Evolutionary conservation across 2,888 invertebrate species (phyloP), one percentile per base, ranked within the genome.

Genomic region (Eupithecia tripunctaria): DNA sequence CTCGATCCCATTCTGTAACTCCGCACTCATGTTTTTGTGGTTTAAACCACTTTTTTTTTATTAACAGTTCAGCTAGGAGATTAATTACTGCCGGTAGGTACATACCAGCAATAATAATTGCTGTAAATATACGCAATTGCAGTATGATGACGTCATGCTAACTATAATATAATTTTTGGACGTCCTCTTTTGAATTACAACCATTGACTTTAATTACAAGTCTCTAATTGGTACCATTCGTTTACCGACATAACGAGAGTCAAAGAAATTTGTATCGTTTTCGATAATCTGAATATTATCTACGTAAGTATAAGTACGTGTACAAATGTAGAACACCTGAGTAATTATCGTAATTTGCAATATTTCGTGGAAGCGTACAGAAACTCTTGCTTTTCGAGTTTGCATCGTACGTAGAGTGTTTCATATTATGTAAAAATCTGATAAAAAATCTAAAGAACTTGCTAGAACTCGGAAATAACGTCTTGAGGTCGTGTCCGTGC

Each of bases 121-220:
- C 47, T n/a, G n/a, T 47, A n/a, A 47, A 47, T 47, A 8, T 47
- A n/a, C 47, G 1, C n/a, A n/a, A 47, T 47, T n/a, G 8, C 8
- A n/a, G n/a, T 2, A 8, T 8, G 47, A n/a, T 47, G 47, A n/a
- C 47, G n/a, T 0, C 47, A 47, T 47, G n/a, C 47, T 47, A n/a
- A n/a, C n/a, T n/a, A 47, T 7, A 47, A n/a, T n/a, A n/a, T 2
- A 47, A 47, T n/a, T 47, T 43, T n/a, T 47, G 47, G 47, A n/a
- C 47, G n/a, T 47, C 47, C 47, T n/a, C 47, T 47, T 47, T n/a
- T 47, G 47, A n/a, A n/a, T 47, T 47, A n/a, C 8, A n/a, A 43
- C 15, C 43, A 43, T 43, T 18, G 6, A 43, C 43, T 43, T 6
- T 38, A 14, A 14, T 38, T 14, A 38, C 38, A 38, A 38, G 38